Evolutionary conservation across 30 jellyfish, hydroid and myxozoan species (phyloP), one percentile per base, ranked within the genome.

Genomic region (Pseudorhiza aurosa): DNA sequence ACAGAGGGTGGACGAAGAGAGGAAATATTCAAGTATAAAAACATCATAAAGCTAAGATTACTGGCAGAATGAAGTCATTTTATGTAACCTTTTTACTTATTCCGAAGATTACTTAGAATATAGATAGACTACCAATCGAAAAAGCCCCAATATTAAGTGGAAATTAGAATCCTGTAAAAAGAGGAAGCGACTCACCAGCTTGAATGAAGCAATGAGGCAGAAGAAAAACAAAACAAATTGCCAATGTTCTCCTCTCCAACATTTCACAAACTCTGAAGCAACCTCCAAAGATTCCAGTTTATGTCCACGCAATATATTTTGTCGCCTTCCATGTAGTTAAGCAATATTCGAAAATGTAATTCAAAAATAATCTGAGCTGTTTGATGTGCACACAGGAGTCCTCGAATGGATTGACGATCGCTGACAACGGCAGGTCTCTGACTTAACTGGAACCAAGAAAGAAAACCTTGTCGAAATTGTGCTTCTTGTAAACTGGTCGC

Each of bases 161-260:
- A 26, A 9, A 56, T 60, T 30, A 64, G 36, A 14, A 64, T 31
- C 35, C 33, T 35, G 1, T 19, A 33, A 64, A 11, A 60, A 17
- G 58, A 64, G 58, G 58, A 64, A 64, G 14, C 58, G 58, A 64
- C 77, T 19, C 21, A 64, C 77, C 77, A 30, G 58, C 77, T 0
- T 64, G 18, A 42, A 11, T 64, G 18, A 42, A 19, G 33, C 35
- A 19, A 8, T 0, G 28, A 18, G 36, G 8, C 37, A 42, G 8
- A 12, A 64, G 58, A 15, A 64, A 30, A 64, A 42, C 56, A 64
- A 64, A 64, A 32, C 22, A 53, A 21, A 17, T 53, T 15, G 35
- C 14, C 67, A 53, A 17, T 22, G n/a, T 53, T 53, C 35, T 53
- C 19, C 24, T 21, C 24, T 53, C 22, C 67, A 53, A 17, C 67